phyloP scores from a whole-genome alignment of 2,113 vertebrate genomes.

The Danionella cerebrum region DNA sequence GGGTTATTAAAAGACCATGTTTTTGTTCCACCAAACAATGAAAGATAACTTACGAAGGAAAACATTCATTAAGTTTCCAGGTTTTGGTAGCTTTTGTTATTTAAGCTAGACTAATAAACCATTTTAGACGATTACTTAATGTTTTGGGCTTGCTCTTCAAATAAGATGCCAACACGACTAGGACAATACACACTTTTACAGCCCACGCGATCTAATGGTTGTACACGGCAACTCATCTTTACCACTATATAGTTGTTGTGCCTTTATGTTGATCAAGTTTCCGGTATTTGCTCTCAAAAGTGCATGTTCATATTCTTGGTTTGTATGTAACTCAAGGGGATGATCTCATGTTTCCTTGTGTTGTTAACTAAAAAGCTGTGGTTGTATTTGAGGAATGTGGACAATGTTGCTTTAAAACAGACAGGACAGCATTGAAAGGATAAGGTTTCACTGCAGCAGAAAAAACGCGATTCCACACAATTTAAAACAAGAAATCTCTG shows the following conservation, averaged over 20 bases:
- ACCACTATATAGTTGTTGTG: too few species aligned
- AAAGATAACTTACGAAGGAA: conserved; percentile 3
- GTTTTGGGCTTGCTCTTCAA: too few species aligned
- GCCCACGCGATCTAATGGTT: too few species aligned
- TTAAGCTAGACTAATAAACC: too few species aligned
- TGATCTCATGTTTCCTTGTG: conserved; percentile 11
- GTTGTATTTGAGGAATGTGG: background rate
- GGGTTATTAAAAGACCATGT: conserved; percentile 24
- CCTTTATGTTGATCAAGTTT: too few species aligned
- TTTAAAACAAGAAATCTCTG: background rate
- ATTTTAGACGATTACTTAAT: too few species aligned
- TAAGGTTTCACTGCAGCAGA: background rate
- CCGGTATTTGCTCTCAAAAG: background rate
- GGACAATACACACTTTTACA: too few species aligned
- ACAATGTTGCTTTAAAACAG: background rate
- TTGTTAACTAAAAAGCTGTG: conserved; percentile 12
- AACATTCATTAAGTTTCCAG: too few species aligned
- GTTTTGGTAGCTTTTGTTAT: too few species aligned
- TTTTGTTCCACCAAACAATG: conserved; percentile 18
- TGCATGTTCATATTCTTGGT: too few species aligned
- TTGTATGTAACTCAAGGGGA: conserved; percentile 33
- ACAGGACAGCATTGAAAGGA: background rate
- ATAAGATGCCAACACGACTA: too few species aligned
- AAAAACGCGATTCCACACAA: background rate
- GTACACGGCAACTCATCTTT: too few species aligned